A percentile compares a stretch with the other conserved stretches of the same genome.
Evolutionary conservation across 1,140 invertebrate species (phyloP).

Genomic region (Patella vulgata): DNA sequence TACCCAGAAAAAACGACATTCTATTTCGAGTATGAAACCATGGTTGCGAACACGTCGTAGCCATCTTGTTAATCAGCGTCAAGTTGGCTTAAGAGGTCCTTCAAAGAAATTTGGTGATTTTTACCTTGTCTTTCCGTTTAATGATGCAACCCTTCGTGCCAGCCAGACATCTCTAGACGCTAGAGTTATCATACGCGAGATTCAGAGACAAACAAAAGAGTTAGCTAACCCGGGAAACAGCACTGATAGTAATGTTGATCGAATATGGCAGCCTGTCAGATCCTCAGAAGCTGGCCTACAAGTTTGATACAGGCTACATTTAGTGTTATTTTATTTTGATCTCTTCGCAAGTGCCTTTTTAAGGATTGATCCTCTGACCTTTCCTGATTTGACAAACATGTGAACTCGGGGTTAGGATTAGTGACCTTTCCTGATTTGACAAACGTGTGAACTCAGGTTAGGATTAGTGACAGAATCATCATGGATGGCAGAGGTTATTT

Average conservation of each 20-base stretch:
- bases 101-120: slow-evolving; percentile 47
- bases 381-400: too few relatives aligned
- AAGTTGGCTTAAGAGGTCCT: slow-evolving; percentile 31
- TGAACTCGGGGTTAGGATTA: too few relatives aligned
- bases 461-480: too few relatives aligned
- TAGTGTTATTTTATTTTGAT: too few relatives aligned
- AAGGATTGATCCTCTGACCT: too few relatives aligned
- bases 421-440: too few relatives aligned
- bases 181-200: slow-evolving; percentile 47
- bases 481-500: too few relatives aligned
- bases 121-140: slow-evolving; percentile 60
- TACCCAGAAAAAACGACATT: not conserved
- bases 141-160: slow-evolving; percentile 46
- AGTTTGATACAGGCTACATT: too few relatives aligned
- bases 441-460: too few relatives aligned
- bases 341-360: too few relatives aligned
- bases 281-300: too few relatives aligned
- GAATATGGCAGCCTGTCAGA: not conserved
- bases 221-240: slow-evolving; percentile 1
- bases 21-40: not conserved
- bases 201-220: slow-evolving; percentile 43
- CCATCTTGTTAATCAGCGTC: slow-evolving; percentile 1
- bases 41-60: not conserved
- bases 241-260: not conserved
- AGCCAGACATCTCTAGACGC: slow-evolving; percentile 44